These are phyloP conservation scores for Peromyscus maniculatus DNA, from an alignment of 2,113 vertebrate species.

Conservation along the genomic window DNA sequence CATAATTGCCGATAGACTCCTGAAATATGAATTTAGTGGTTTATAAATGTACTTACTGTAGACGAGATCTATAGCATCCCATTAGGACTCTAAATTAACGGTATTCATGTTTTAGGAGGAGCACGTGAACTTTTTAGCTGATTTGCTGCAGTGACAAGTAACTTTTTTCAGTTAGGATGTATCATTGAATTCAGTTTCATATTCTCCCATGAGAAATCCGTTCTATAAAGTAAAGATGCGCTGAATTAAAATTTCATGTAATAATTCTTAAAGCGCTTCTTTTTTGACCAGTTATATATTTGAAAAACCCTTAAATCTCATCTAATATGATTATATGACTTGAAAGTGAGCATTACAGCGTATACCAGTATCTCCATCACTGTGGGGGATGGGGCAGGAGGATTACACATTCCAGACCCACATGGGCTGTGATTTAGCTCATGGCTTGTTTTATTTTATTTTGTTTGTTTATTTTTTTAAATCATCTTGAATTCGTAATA, in stretches of 20 bases:
- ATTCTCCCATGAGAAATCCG: background rate
- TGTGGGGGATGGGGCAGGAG: background rate
- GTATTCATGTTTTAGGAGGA: background rate
- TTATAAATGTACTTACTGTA: constrained; percentile 2
- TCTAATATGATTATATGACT: background rate
- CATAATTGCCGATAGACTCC: background rate
- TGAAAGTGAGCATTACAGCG: background rate
- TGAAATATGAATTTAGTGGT: background rate
- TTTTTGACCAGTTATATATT: background rate
- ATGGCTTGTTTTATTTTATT: background rate
- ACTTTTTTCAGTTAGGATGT: constrained; percentile 7
- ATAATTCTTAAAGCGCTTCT: background rate
- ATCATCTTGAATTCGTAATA: background rate
- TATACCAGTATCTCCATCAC: too few relatives aligned
- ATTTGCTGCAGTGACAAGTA: background rate
- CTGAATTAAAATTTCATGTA: constrained; percentile 31
- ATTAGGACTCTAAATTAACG: background rate
- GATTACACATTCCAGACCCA: background rate
- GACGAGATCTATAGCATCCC: background rate
- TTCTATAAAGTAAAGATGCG: background rate
- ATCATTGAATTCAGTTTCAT: background rate
- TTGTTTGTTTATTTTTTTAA: background rate
- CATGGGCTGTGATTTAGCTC: background rate
- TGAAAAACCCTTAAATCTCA: background rate
- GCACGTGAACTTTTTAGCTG: background rate